phyloP scores from a whole-genome alignment of 64 coral and sea anemone genomes.

The Hydrozoanthus tunicans region DNA sequence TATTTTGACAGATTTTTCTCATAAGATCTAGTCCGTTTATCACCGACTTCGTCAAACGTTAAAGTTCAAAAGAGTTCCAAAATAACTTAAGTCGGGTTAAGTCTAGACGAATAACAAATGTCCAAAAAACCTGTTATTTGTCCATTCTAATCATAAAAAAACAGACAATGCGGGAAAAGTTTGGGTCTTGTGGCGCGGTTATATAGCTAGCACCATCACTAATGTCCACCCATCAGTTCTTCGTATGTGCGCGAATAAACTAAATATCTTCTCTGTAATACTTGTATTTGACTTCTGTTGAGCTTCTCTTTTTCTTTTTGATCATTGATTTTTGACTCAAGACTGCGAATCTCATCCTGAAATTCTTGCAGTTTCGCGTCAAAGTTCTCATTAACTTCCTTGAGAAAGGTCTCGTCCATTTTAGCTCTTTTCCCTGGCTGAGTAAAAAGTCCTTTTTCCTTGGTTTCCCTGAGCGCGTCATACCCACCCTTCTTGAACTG shows the following conservation, averaged over 20 bases:
- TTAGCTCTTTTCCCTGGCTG: conserved; percentile 20
- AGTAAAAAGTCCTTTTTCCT: conserved; percentile 3
- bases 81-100: too few species aligned
- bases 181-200: too few species aligned
- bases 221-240: background rate
- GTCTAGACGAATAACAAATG: too few species aligned
- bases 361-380: background rate
- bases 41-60: too few species aligned
- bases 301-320: background rate
- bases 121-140: too few species aligned
- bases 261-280: conserved; percentile 15
- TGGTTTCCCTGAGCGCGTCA: background rate
- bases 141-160: too few species aligned
- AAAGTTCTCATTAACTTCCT: conserved; percentile 42
- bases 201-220: too few species aligned
- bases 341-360: background rate
- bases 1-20: too few species aligned
- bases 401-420: background rate
- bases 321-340: background rate
- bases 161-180: too few species aligned
- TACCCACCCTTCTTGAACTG: background rate
- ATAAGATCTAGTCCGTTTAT: too few species aligned
- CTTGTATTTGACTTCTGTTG: background rate
- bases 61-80: too few species aligned
- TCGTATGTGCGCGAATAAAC: background rate